Percentiles rank a stretch among this genome's conserved stretches.
phyloP scores from a whole-genome alignment of 2,797 vertebrate genomes.

The Macrochelys suwanniensis region DNA sequence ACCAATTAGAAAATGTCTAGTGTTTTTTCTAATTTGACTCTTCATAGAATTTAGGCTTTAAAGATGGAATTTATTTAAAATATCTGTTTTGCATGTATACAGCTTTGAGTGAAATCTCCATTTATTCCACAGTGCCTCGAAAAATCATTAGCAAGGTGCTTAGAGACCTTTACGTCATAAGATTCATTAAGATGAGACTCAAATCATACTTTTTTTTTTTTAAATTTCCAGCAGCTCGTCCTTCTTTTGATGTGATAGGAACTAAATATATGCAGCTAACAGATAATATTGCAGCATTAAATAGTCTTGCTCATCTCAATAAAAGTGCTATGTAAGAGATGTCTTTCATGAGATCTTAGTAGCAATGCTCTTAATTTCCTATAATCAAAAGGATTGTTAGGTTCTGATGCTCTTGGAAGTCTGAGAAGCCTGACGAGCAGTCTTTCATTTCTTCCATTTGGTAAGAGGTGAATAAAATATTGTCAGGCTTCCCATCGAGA shows the following conservation, averaged over 20 bases:
- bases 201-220: slow-evolving; percentile 29
- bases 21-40: not conserved
- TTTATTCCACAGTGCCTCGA: slow-evolving; percentile 65
- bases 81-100: slow-evolving; percentile 58
- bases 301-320: slow-evolving; percentile 40
- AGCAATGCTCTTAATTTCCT: slow-evolving; percentile 62
- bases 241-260: slow-evolving; percentile 58
- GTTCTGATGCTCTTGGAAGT: slow-evolving; percentile 51
- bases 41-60: slow-evolving; percentile 46
- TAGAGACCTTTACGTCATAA: slow-evolving; percentile 53
- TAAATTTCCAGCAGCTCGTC: slow-evolving; percentile 57
- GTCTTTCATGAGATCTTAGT: slow-evolving; percentile 50
- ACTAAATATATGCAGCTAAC: slow-evolving; percentile 39
- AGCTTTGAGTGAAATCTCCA: slow-evolving; percentile 62
- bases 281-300: slow-evolving; percentile 53
- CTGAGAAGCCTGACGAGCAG: not conserved
- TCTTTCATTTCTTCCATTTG: slow-evolving; percentile 19
- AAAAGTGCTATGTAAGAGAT: slow-evolving; percentile 35
- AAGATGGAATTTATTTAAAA: slow-evolving; percentile 62
- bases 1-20: slow-evolving; percentile 34
- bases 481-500: not conserved
- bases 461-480: not conserved
- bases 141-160: slow-evolving; percentile 68
- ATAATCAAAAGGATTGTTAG: slow-evolving; percentile 48
- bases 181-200: slow-evolving; percentile 65